Conservation (phyloP, 2,888 invertebrate species). For the Drosophila formosana region DNA sequence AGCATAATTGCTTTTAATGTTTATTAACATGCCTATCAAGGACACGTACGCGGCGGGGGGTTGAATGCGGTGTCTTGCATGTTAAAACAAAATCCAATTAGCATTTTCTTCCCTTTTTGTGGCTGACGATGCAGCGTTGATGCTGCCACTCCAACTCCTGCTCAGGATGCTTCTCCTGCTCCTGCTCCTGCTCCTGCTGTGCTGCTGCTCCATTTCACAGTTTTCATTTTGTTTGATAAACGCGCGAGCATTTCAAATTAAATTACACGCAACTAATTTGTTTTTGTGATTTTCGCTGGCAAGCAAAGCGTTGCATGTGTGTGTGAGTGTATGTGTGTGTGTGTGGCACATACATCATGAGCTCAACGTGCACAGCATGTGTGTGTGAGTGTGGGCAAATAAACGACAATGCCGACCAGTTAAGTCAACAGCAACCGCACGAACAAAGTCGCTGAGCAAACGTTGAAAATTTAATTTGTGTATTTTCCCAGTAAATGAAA, state of each 20-base stretch:
- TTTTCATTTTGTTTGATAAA: conserved; percentile 78
- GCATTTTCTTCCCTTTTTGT: conserved; percentile 63
- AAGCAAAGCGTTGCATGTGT: conserved; percentile 25
- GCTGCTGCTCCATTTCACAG: conserved; percentile 60
- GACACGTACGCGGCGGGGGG: conserved; percentile 30
- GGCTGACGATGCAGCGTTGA: conserved; percentile 7
- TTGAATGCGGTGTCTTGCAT: conserved; percentile 52
- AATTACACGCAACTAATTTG: conserved; percentile 79
- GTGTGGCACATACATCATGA: conserved; percentile 27
- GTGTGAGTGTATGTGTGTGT: conserved; percentile 12
- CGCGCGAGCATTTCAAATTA: conserved; percentile 74
- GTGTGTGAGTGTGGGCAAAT: conserved; percentile 31
- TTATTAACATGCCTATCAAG: conserved; percentile 75
- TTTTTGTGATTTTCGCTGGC: conserved; percentile 68
- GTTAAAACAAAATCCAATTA: conserved; percentile 72
- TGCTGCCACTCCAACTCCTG: neutral
- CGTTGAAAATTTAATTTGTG: conserved; percentile 55
- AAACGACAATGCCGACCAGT: conserved; percentile 40
- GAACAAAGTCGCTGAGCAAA: conserved; percentile 49
- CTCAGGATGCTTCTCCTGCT: neutral
- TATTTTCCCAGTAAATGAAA: conserved; percentile 18
- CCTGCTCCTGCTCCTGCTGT: neutral
- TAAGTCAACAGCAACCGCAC: conserved; percentile 57
- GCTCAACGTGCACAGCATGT: conserved; percentile 18
- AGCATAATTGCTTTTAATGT: conserved; percentile 75